Base-by-base conservation (phyloP, 1,140 invertebrate genomes). In the Drosophila pruinosa region DNA sequence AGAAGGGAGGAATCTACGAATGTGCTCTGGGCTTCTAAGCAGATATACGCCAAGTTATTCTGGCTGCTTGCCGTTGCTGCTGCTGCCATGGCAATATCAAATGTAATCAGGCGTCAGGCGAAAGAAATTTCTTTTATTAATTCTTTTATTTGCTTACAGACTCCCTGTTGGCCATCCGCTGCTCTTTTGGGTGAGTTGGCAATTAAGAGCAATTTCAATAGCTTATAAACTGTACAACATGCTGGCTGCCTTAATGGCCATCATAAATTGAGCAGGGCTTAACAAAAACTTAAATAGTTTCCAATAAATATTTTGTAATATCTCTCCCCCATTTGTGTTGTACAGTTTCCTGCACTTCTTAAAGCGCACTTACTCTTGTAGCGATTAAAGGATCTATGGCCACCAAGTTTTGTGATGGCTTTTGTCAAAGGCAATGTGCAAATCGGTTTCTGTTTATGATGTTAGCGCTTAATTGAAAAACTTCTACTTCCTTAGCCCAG, bases 51-150 rank as follows among this genome's bases (percentile, higher is more conserved):
- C 48, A 47, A 74, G 61, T 61, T 31, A 43, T 22, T 38, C 34
- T 28, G 34, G 21, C 45, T 36, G 26, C 17, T 1, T 67, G 21
- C 22, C 50, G 31, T 21, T 26, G 12, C 12, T 17, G 43, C 6
- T 58, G 36, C 26, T 59, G 34, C 43, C 43, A 24, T 47, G 22
- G 34, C 73, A 63, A 38, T 54, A 59, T 24, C 76, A 86, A 78
- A 81, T 86, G 74, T 88, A 78, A 88, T 68, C 74, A 69, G 69
- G 70, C 58, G 62, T 59, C 62, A 58, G 62, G 67, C 62, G 34
- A 47, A 57, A 57, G 43, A 86, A 72, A 78, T 81, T 68, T 63
- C 77, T 78, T 73, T 86, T 88, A 88, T 86, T 86, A 77, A 86
- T 75, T 86, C 43, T 81, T 78, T 67, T 69, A 62, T 53, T 62